These are phyloP conservation scores for Uloborus plumipes DNA, from an alignment of 2,888 invertebrate species.

Conservation along the genomic window DNA sequence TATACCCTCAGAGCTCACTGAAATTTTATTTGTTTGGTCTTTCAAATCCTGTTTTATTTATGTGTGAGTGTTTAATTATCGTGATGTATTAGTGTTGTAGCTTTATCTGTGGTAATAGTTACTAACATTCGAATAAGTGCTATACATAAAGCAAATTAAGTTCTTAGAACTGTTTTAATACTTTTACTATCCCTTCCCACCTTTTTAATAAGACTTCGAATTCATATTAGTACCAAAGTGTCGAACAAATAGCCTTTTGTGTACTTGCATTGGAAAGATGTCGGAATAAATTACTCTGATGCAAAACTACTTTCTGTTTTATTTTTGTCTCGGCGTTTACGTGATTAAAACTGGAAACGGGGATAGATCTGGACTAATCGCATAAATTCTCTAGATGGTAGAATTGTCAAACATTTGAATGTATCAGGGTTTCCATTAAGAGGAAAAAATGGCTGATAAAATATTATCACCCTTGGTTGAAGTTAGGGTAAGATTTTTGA, in stretches of 20 bases:
- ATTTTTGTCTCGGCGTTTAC: too few species aligned
- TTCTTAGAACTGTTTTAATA: constrained; percentile 32
- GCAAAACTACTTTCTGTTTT: neutral
- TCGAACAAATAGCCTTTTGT: constrained; percentile 24
- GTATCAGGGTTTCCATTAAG: too few species aligned
- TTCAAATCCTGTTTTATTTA: constrained; percentile 33
- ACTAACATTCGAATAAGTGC: constrained; percentile 20
- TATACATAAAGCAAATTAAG: too few species aligned
- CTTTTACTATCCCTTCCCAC: constrained; percentile 24
- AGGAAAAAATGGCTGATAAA: too few species aligned
- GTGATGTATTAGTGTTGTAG: neutral
- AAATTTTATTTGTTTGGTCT: constrained; percentile 24
- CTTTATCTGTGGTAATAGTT: constrained; percentile 5
- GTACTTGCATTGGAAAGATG: constrained; percentile 44
- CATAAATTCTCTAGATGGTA: too few species aligned
- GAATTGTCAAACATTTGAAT: too few species aligned
- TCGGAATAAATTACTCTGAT: constrained; percentile 53
- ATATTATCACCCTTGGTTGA: too few species aligned
- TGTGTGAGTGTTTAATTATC: neutral
- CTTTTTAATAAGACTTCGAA: constrained; percentile 12
- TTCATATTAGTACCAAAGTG: neutral
- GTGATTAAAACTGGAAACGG: too few species aligned
- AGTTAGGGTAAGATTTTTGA: too few species aligned
- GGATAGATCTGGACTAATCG: too few species aligned
- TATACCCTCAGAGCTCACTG: constrained; percentile 25